phyloP scores from a whole-genome alignment of 64 coral and sea anemone species.

The Hydrozoanthus tunicans region DNA sequence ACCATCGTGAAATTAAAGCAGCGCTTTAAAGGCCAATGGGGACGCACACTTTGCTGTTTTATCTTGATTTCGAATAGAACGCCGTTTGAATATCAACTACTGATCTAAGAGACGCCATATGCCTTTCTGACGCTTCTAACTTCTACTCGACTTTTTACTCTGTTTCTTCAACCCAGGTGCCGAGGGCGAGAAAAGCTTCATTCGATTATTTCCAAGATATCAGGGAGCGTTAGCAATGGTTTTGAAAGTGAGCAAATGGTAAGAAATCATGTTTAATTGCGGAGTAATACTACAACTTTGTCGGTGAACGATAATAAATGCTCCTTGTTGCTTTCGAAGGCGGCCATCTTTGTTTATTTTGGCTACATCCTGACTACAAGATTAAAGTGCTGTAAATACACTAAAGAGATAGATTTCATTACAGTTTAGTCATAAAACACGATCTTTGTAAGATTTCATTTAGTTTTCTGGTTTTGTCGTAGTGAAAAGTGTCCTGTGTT shows the following conservation, averaged over 20 bases:
- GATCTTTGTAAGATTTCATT: too few species aligned
- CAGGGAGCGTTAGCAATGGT: constrained; percentile 76
- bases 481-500: background rate
- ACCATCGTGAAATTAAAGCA: constrained; percentile 11
- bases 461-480: background rate
- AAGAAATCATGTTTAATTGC: constrained; percentile 22
- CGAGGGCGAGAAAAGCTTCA: constrained; percentile 87
- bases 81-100: background rate
- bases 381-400: too few species aligned
- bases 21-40: background rate
- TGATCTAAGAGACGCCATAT: constrained; percentile 6
- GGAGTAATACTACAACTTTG: background rate
- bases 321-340: background rate
- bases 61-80: constrained; percentile 23
- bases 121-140: background rate
- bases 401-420: too few species aligned
- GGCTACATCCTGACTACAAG: background rate
- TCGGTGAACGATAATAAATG: background rate
- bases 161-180: constrained; percentile 62
- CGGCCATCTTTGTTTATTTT: constrained; percentile 48
- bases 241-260: constrained; percentile 58
- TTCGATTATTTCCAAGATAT: constrained; percentile 92
- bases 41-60: background rate
- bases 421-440: too few species aligned
- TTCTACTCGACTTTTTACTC: constrained; percentile 18